Base-by-base conservation (phyloP, 92 coral and sea anemone genomes). In the Epizoanthus ramosus region DNA sequence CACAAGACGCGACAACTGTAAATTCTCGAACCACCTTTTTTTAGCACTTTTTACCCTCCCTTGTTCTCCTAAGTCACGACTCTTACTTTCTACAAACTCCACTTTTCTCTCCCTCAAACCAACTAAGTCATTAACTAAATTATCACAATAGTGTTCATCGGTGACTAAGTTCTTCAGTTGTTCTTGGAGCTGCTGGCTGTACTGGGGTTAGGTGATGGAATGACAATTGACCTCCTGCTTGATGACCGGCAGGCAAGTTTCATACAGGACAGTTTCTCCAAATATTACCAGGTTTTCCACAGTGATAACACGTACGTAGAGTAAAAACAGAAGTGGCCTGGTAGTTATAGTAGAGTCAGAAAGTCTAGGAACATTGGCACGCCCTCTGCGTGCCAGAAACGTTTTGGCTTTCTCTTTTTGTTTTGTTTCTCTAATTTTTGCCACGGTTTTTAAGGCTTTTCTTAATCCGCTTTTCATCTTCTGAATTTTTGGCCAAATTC, bases 11-110 rank as follows among this genome's bases (percentile, higher is more conserved):
- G 91, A 59, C 79, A 88, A 28, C 31, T 28, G 1, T 28, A 28
- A 60, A 16, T 79, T 58, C 68, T 84, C 47, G 41, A 75, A 85
- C 91, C 91, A 88, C 91, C 85, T 85, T 18, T 41, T 19, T 54
- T 80, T 85, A 39, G 25, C 8, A 13, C 25, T 28, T 23, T 77
- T 54, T 14, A 87, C 52, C 35, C 91, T 35, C 22, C 88, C 88
- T 79, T 85, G 90, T 60, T 84, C 90, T 19, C 76, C 76, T 5
- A 59, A 72, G 43, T 14, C 77, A 9, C 57, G 43, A 52, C 17
- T 6, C 3, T 24, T 43, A 23, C 43, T 63, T 22, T 23, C 43
- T 4, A 70, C 69, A n/a, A 37, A 58, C 8, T 43, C 65, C 50
- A 64, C 63, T 9, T 21, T 47, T 25, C 39, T 52, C n/a, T 31